Conservation (phyloP, 2,888 invertebrate species). For the Caenorhabditis macrosperma region DNA sequence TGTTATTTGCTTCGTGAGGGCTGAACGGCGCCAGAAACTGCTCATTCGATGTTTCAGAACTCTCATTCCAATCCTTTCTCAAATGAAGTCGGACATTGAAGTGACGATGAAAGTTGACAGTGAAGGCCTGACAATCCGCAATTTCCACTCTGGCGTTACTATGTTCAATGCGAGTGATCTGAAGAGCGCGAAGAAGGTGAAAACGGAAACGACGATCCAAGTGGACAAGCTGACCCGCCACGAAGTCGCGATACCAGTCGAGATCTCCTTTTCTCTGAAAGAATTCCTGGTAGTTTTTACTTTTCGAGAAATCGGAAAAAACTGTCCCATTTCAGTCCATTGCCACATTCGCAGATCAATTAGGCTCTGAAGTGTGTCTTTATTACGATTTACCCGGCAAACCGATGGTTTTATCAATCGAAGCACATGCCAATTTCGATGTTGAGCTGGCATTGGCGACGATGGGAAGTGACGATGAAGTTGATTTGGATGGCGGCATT, state of each 20-base stretch:
- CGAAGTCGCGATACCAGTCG: slow-evolving; percentile 24
- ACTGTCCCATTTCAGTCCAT: slow-evolving; percentile 26
- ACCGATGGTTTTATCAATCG: slow-evolving; percentile 47
- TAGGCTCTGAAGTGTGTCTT: slow-evolving; percentile 39
- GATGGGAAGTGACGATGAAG: slow-evolving; percentile 43
- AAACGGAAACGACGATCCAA: slow-evolving; percentile 45
- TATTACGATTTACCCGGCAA: slow-evolving; percentile 53
- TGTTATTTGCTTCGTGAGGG: slow-evolving; percentile 54
- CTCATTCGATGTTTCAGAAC: slow-evolving; percentile 18
- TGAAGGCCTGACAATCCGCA: slow-evolving; percentile 31
- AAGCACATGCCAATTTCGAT: slow-evolving; percentile 48
- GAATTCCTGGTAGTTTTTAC: slow-evolving; percentile 35
- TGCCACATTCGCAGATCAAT: slow-evolving; percentile 50
- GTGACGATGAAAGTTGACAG: slow-evolving; percentile 33
- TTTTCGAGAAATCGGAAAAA: no score
- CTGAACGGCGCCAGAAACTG: background rate
- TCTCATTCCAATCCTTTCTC: slow-evolving; percentile 40
- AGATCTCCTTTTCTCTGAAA: slow-evolving; percentile 44
- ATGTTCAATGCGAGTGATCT: slow-evolving; percentile 19
- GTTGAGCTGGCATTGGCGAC: slow-evolving; percentile 50
- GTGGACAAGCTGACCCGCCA: slow-evolving; percentile 38
- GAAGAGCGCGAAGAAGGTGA: slow-evolving; percentile 32
- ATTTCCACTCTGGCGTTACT: slow-evolving; percentile 34
- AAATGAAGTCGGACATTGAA: slow-evolving; percentile 55
- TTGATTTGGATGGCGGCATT: slow-evolving; percentile 52